Percentiles rank a stretch among this genome's conserved stretches.
phyloP scores from a whole-genome alignment of 2,113 vertebrate genomes.

The Microtus oregoni region DNA sequence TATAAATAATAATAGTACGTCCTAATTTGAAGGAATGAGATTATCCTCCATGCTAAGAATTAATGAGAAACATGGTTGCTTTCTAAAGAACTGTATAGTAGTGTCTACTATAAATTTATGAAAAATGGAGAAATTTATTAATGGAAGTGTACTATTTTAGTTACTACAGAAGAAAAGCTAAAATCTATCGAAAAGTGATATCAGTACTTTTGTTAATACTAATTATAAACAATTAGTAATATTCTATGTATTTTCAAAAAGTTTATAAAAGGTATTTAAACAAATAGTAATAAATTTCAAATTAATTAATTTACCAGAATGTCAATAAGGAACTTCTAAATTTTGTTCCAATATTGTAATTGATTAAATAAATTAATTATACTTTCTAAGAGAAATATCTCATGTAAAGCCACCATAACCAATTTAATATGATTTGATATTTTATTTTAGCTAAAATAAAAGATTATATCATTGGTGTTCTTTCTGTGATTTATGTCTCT shows the following conservation, averaged over 20 bases:
- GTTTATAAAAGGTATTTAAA: background rate
- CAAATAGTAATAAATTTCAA: background rate
- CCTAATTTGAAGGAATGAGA: background rate
- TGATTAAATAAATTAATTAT: background rate
- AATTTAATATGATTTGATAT: background rate
- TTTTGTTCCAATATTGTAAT: background rate
- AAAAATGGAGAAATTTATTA: background rate
- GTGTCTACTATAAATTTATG: constrained; percentile 4
- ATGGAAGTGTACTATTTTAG: background rate
- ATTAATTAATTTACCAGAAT: background rate
- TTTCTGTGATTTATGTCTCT: background rate
- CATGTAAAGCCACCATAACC: background rate
- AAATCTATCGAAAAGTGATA: background rate
- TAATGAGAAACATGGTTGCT: constrained; percentile 22
- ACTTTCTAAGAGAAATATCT: background rate
- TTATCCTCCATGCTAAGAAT: background rate
- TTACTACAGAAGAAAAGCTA: background rate
- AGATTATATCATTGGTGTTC: background rate
- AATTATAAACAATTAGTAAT: background rate
- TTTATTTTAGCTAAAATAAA: constrained; percentile 1
- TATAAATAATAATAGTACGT: background rate
- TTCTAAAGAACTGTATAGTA: background rate
- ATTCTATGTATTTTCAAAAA: background rate
- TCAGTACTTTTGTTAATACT: background rate
- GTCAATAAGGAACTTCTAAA: background rate